Base-by-base conservation (phyloP, 2,888 invertebrate species). In the Trissolcus brochymenae region DNA sequence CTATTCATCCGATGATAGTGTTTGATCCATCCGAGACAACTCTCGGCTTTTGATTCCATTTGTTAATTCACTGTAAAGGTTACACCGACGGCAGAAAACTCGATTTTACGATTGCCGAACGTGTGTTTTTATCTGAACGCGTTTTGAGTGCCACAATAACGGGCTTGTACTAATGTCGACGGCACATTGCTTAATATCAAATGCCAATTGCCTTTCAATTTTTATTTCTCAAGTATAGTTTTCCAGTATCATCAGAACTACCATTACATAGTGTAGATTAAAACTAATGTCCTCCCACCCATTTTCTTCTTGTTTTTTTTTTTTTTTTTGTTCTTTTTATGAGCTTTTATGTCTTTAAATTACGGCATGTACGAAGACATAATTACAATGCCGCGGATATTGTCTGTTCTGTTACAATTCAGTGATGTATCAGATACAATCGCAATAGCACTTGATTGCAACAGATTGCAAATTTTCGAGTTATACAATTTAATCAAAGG, bases 141-240 rank as follows among this genome's bases (percentile, higher is more conserved):
- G 53, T 59, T 71, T 17, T 49, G 25, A 59, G 54, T 59, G 35
- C 49, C 17, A 60, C 64, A 75, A 67, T 75, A 25, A 65, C 70
- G 75, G 53, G 61, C 60, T 73, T 56, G 60, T 65, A 60, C 65
- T 65, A 70, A 70, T 67, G 67, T 68, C 59, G 54, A 70, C 64
- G 21, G 66, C 56, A 16, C 66, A 61, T 76, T 76, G 76, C 76
- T 66, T 66, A 76, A 79, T 78, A 79, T 78, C 80, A 81, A 84
- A 83, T 83, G 81, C 84, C 83, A 76, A 82, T 81, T 80, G 80
- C 79, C 72, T 75, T 76, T 81, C 72, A 59, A 66, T 72, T 75
- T 74, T 70, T 74, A 72, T 79, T 78, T 81, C 74, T 79, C 79
- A 67, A 60, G 54, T 43, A 46, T 46, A 67, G 49, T 50, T 72